phyloP scores from a whole-genome alignment of 2,113 vertebrate genomes.

The Salvelinus fontinalis region DNA sequence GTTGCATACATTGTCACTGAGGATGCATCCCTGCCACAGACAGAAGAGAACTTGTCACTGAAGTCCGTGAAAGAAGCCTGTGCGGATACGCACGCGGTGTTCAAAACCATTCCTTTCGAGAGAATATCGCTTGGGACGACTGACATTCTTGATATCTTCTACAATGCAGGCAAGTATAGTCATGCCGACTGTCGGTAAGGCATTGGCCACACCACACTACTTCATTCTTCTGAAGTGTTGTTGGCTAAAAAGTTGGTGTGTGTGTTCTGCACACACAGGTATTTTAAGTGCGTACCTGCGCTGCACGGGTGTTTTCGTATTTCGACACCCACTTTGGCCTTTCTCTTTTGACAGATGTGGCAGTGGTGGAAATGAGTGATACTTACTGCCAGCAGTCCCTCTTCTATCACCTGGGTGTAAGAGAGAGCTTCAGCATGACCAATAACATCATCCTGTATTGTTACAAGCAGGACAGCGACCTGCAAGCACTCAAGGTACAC shows the following conservation, averaged over 20 bases:
- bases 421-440: constrained; percentile 91
- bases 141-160: constrained; percentile 79
- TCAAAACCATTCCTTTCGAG: constrained; percentile 73
- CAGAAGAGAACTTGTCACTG: constrained; percentile 70
- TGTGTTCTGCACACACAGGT: too few relatives aligned
- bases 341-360: constrained; percentile 77
- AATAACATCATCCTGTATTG: constrained; percentile 88
- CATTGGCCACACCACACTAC: too few relatives aligned
- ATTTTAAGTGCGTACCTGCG: too few relatives aligned
- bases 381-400: constrained; percentile 84
- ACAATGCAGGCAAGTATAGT: constrained; percentile 85
- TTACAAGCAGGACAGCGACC: constrained; percentile 74
- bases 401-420: constrained; percentile 88
- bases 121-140: constrained; percentile 77
- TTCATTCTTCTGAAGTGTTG: too few relatives aligned
- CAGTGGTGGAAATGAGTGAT: constrained; percentile 86
- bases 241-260: background rate
- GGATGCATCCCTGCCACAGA: constrained; percentile 64
- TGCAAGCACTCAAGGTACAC: constrained; percentile 81
- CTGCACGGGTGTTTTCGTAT: too few relatives aligned
- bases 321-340: background rate
- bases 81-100: constrained; percentile 63
- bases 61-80: constrained; percentile 81
- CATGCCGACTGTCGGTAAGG: constrained; percentile 9
- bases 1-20: constrained; percentile 77